Evolutionary conservation across 1,140 invertebrate species (phyloP).

Genomic region (Antheraea pernyi): DNA sequence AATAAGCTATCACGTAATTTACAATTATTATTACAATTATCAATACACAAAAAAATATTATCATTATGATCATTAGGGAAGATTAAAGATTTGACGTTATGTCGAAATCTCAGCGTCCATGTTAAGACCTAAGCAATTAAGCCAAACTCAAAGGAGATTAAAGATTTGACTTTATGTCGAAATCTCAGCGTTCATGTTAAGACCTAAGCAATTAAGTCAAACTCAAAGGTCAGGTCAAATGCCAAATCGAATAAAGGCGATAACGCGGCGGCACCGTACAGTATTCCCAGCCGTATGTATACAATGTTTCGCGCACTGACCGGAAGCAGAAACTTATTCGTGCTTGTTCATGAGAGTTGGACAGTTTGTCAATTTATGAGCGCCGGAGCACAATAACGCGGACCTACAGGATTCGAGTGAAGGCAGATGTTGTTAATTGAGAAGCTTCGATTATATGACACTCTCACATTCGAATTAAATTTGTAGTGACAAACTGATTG

Average conservation of each 20-base stretch:
- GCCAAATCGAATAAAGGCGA: not conserved
- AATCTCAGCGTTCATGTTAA: too few relatives aligned
- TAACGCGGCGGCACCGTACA: not conserved
- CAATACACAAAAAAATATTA: too few relatives aligned
- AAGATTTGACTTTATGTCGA: too few relatives aligned
- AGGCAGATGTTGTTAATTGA: conserved; percentile 66
- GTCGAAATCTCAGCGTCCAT: too few relatives aligned
- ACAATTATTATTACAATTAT: too few relatives aligned
- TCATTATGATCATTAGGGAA: too few relatives aligned
- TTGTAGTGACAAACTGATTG: not conserved
- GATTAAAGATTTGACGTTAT: too few relatives aligned
- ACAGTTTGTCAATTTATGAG: conserved; percentile 77
- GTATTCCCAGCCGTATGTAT: conserved; percentile 36
- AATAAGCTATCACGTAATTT: too few relatives aligned
- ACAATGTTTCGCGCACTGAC: conserved; percentile 62
- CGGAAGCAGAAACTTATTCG: conserved; percentile 75
- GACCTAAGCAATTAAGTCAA: too few relatives aligned
- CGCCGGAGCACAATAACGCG: conserved; percentile 45
- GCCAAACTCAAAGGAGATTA: too few relatives aligned
- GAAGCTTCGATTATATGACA: conserved; percentile 38
- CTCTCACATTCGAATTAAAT: not conserved
- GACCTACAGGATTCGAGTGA: conserved; percentile 42
- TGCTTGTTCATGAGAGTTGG: conserved; percentile 70
- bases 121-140: too few relatives aligned
- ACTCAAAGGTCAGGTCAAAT: too few relatives aligned